Evolutionary conservation across 2,888 invertebrate genomes (phyloP).

Genomic region (Esperia sulphurella): DNA sequence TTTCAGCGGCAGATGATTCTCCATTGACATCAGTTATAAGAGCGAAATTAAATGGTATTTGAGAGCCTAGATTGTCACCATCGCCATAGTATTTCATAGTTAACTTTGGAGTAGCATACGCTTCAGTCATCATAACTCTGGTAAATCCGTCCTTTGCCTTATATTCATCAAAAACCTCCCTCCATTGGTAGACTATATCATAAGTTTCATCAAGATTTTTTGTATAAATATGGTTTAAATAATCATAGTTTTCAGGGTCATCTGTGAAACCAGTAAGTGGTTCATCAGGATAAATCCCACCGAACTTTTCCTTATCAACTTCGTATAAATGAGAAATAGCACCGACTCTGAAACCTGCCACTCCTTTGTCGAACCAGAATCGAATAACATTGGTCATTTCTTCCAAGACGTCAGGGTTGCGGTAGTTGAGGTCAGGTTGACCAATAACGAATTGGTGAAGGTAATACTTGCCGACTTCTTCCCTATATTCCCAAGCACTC

Average conservation of each 20-base stretch:
- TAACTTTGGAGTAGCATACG: constrained; percentile 80
- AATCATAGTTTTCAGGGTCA: constrained; percentile 74
- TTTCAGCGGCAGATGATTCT: constrained; percentile 79
- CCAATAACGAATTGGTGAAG: constrained; percentile 85
- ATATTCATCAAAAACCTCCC: constrained; percentile 80
- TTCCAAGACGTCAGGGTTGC: constrained; percentile 81
- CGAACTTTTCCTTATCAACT: constrained; percentile 58
- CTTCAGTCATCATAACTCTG: constrained; percentile 88
- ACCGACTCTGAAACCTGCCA: constrained; percentile 93
- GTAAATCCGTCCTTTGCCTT: constrained; percentile 57
- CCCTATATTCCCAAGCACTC: constrained; percentile 86
- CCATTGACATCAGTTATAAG: constrained; percentile 81
- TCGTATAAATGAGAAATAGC: constrained; percentile 85
- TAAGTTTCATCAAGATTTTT: constrained; percentile 79
- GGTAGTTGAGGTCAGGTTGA: constrained; percentile 88
- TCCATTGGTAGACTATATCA: constrained; percentile 83
- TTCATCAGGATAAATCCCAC: constrained; percentile 76
- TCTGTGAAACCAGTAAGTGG: constrained; percentile 59
- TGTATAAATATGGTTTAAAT: constrained; percentile 82
- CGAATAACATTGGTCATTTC: constrained; percentile 83
- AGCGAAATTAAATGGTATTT: constrained; percentile 89
- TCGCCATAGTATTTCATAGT: constrained; percentile 84
- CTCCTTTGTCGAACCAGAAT: constrained; percentile 91
- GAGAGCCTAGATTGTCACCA: constrained; percentile 78
- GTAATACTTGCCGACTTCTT: constrained; percentile 83